Evolutionary conservation across 2,888 invertebrate species (phyloP).

Genomic region (Ptychoptera contaminata): DNA sequence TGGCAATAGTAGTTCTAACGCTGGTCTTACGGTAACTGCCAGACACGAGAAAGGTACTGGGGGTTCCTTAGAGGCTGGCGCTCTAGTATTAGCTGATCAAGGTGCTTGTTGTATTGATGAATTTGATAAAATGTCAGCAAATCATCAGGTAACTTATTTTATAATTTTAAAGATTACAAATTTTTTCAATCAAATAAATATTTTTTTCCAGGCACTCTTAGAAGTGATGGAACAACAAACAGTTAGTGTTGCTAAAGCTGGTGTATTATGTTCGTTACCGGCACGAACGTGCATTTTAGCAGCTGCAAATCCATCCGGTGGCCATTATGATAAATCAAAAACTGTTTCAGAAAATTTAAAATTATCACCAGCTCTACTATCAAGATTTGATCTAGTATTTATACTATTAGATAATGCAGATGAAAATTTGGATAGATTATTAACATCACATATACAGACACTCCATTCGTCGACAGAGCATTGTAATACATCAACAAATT

Average conservation of each 20-base stretch:
- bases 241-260: slow-evolving; percentile 82
- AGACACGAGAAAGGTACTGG: slow-evolving; percentile 58
- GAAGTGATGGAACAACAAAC: slow-evolving; percentile 93
- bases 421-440: slow-evolving; percentile 30
- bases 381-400: slow-evolving; percentile 86
- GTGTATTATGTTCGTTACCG: slow-evolving; percentile 65
- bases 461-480: slow-evolving; percentile 34
- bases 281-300: slow-evolving; percentile 76
- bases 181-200: neutral
- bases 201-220: slow-evolving; percentile 41
- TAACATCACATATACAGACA: slow-evolving; percentile 55
- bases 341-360: slow-evolving; percentile 81
- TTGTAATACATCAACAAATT: slow-evolving; percentile 20
- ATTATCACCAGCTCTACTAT: slow-evolving; percentile 69
- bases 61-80: slow-evolving; percentile 76
- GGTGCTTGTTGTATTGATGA: slow-evolving; percentile 93
- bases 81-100: slow-evolving; percentile 67
- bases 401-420: slow-evolving; percentile 77
- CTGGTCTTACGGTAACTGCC: slow-evolving; percentile 65
- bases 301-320: slow-evolving; percentile 82
- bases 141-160: slow-evolving; percentile 42
- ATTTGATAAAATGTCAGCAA: slow-evolving; percentile 77
- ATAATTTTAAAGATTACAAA: slow-evolving; percentile 2
- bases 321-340: slow-evolving; percentile 76
- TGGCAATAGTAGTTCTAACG: slow-evolving; percentile 71